Base-by-base conservation (phyloP, 2,797 vertebrate species). In the Pangasius djambal region DNA sequence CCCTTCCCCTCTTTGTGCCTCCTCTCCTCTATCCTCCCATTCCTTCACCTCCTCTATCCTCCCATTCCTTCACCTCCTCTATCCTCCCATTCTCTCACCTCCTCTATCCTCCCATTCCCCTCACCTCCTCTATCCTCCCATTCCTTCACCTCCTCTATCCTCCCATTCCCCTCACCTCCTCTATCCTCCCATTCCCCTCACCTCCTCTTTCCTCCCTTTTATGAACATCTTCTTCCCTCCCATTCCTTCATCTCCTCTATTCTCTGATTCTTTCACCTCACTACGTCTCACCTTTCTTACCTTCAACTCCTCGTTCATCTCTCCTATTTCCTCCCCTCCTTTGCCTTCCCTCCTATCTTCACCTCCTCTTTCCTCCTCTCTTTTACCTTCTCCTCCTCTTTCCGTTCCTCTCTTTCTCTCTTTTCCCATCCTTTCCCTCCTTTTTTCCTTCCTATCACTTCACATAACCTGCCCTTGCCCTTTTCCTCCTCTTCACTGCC, bases 391-490 rank as follows among this genome's bases (percentile, higher is more conserved):
- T 95, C 82, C 95, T 95, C 93, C 95, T 92, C 92, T 94, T 16
- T 13, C 93, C 93, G 92, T 93, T 94, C 10, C 50, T 52, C 50
- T 12, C 50, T 52, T 52, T 52, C 50, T 50, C 92, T 92, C 93
- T 88, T 92, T 57, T 37, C 4, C 18, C 22, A 28, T 20, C 28
- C 69, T 10, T 25, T 28, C 82, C 4, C 82, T 95, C 95, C 16
- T 69, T 16, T 20, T 70, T 40, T 48, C 37, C 37, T 37, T 37
- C 37, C 65, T 63, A 1, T 10, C 12, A 16, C 90, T 89, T 57
- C 50, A 57, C 94, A 61, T 61, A 69, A 34, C 93, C 94, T 95
- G 91, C 95, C 82, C 95, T 95, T 94, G 95, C 92, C 92, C 94
- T 69, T 69, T 93, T 93, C 92, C 92, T 94, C 52, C 92, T 92